These are phyloP conservation scores for Aphelenchoides fujianensis DNA, from an alignment of 1,140 invertebrate genomes.

Conservation along the genomic window DNA sequence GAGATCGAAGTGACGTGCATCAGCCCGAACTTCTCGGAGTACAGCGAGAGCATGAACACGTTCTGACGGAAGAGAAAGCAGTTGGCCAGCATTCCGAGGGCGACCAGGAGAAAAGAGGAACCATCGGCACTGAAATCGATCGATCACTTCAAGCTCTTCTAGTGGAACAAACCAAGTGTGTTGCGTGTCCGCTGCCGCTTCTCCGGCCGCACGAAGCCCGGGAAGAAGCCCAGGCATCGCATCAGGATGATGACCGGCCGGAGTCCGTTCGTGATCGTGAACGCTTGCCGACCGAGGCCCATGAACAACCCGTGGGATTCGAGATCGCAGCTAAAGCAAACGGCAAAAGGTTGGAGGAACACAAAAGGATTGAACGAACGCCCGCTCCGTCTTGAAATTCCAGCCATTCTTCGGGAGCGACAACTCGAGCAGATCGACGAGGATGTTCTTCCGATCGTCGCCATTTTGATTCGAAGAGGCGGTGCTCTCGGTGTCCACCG, in stretches of 20 bases:
- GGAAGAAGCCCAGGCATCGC: conserved; percentile 12
- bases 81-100: conserved; percentile 10
- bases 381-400: background rate
- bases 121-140: background rate
- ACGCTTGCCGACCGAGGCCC: background rate
- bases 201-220: conserved; percentile 3
- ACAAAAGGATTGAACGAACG: no score
- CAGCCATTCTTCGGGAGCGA: background rate
- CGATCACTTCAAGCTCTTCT: no score
- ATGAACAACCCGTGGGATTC: conserved; percentile 18
- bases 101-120: background rate
- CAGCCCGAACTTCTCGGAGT: conserved; percentile 45
- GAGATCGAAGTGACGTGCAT: conserved; percentile 54
- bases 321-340: conserved; percentile 3
- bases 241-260: background rate
- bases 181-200: background rate
- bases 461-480: background rate
- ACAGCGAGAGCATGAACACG: conserved; percentile 15
- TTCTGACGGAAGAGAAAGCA: conserved; percentile 30
- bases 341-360: no score
- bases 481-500: background rate
- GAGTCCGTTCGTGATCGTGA: background rate
- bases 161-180: conserved; percentile 4
- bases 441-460: background rate
- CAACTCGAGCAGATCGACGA: background rate